These are phyloP conservation scores for Choreutis nemorana DNA, from an alignment of 2,888 invertebrate species.

Conservation along the genomic window DNA sequence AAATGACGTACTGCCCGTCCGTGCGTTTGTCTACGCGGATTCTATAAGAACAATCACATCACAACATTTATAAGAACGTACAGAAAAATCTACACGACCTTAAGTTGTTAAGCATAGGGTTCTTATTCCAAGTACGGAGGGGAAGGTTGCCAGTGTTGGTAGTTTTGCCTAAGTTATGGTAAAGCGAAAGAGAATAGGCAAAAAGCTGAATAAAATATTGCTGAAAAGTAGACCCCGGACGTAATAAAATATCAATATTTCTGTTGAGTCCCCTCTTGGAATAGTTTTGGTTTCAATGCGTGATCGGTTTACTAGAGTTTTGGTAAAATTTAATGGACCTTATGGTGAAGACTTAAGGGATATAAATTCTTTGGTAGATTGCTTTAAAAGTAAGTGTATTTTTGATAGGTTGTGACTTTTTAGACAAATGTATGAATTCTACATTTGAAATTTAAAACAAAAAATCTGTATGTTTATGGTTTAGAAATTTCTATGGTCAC, in stretches of 20 bases:
- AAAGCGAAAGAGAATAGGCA: conserved; percentile 31
- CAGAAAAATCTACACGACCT: too few species aligned
- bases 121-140: conserved; percentile 1
- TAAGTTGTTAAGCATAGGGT: not conserved
- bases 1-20: conserved; percentile 55
- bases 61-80: conserved; percentile 5
- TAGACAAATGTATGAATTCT: too few species aligned
- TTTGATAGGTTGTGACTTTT: too few species aligned
- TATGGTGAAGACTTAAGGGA: too few species aligned
- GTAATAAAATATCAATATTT: conserved; percentile 65
- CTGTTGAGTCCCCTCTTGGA: conserved; percentile 29
- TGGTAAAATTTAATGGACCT: too few species aligned
- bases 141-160: conserved; percentile 6
- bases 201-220: conserved; percentile 55
- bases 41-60: conserved; percentile 21
- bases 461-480: too few species aligned
- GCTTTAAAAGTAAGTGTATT: too few species aligned
- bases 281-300: conserved; percentile 49
- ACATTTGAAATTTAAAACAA: too few species aligned
- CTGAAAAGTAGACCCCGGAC: conserved; percentile 49
- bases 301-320: too few species aligned
- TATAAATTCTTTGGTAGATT: too few species aligned
- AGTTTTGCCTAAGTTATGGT: too few species aligned
- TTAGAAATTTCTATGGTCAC: too few species aligned
- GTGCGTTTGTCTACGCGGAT: conserved; percentile 51